These are phyloP conservation scores for Paguma larvata DNA, from an alignment of 2,797 vertebrate genomes.

Conservation along the genomic window DNA sequence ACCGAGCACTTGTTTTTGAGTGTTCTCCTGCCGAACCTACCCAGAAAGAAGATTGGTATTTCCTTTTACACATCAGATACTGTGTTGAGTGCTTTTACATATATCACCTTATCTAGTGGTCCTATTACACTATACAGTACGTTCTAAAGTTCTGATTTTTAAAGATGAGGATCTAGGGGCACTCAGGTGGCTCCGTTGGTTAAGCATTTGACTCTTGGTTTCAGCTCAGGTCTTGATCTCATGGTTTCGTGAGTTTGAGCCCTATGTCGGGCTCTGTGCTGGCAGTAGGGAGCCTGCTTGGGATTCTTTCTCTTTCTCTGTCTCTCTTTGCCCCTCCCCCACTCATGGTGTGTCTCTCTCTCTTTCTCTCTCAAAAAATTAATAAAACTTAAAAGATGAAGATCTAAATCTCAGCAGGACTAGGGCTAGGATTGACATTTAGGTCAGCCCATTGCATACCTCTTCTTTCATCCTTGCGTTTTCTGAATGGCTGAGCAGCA, in stretches of 20 bases:
- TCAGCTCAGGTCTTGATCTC: too few species aligned
- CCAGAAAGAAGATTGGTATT: background rate
- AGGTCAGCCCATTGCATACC: background rate
- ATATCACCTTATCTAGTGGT: background rate
- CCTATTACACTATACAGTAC: background rate
- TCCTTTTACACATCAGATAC: background rate
- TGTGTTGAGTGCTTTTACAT: background rate
- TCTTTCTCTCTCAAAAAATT: too few species aligned
- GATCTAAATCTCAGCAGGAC: background rate
- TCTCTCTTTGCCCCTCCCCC: too few species aligned
- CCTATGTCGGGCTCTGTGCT: too few species aligned
- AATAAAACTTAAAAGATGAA: background rate
- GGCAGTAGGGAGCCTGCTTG: too few species aligned
- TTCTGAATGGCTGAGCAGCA: background rate
- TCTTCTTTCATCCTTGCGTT: background rate
- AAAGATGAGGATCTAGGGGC: background rate
- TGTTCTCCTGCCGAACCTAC: background rate
- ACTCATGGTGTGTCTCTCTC: too few species aligned
- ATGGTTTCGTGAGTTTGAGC: too few species aligned
- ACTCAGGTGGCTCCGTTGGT: too few species aligned
- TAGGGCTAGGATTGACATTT: background rate
- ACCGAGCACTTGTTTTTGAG: background rate
- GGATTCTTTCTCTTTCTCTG: too few species aligned
- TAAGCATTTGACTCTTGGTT: too few species aligned
- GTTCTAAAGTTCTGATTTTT: background rate